These are phyloP conservation scores for Microtus oregoni DNA, from an alignment of 2,113 vertebrate species.

Conservation along the genomic window DNA sequence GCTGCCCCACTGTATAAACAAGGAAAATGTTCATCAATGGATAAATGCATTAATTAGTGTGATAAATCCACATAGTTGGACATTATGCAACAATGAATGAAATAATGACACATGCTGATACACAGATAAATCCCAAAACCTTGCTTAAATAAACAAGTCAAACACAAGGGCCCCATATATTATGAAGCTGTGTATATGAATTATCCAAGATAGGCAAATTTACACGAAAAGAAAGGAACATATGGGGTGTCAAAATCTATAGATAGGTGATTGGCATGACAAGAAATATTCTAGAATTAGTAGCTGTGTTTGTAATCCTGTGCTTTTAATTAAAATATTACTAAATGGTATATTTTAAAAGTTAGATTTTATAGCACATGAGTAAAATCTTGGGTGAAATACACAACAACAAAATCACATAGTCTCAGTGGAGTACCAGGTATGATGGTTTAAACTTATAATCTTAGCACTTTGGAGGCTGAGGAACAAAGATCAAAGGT, in stretches of 20 bases:
- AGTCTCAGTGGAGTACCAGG: background rate
- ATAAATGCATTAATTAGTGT: background rate
- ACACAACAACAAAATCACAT: background rate
- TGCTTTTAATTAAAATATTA: conserved; percentile 39
- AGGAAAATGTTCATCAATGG: background rate
- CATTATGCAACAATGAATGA: background rate
- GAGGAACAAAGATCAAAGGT: background rate
- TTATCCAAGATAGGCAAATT: conserved; percentile 1
- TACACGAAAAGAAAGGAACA: background rate
- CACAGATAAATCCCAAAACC: background rate
- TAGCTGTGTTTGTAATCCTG: background rate
- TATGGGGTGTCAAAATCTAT: background rate
- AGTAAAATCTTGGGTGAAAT: background rate
- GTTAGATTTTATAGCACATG: background rate
- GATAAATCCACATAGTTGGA: background rate
- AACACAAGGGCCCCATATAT: background rate
- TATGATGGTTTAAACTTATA: background rate
- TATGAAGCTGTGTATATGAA: background rate
- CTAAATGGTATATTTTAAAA: background rate
- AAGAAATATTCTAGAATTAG: conserved; percentile 16
- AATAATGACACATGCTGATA: background rate
- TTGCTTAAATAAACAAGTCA: background rate
- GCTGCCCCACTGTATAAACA: background rate
- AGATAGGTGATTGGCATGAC: background rate
- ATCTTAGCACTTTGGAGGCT: background rate